A percentile compares a stretch with the other conserved stretches of the same genome.
phyloP scores from a whole-genome alignment of 1,140 invertebrate genomes.

The Macrocentrus cingulum region DNA sequence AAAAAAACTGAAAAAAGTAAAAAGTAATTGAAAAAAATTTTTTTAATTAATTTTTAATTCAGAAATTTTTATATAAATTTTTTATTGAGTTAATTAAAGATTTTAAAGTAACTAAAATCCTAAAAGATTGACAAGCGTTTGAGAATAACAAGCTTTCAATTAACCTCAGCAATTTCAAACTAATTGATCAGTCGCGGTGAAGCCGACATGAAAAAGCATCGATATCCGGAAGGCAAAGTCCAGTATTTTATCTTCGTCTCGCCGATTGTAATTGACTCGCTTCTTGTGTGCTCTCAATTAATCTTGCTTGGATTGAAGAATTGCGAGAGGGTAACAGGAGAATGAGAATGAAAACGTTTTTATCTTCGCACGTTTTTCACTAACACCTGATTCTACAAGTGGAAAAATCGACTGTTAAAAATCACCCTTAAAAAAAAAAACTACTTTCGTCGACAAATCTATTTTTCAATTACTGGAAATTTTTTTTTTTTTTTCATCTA shows the following conservation, averaged over 20 bases:
- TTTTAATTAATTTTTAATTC: no score
- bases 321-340: constrained; percentile 9
- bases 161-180: constrained; percentile 1
- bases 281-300: constrained; percentile 9
- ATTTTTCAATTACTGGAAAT: no score
- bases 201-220: neutral
- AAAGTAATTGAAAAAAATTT: no score
- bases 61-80: no score
- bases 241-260: neutral
- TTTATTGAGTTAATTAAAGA: no score
- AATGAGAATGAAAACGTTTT: neutral
- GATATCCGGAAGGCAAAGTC: neutral
- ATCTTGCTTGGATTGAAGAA: constrained; percentile 11
- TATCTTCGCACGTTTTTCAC: neutral
- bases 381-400: no score
- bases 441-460: no score
- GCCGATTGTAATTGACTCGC: constrained; percentile 10
- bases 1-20: no score
- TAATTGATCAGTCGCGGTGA: constrained; percentile 11
- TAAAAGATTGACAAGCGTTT: neutral
- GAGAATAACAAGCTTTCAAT: constrained; percentile 11
- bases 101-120: neutral
- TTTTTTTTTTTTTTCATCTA: no score
- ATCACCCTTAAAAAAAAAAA: no score
- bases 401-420: no score